Percentiles rank a stretch among this genome's conserved stretches.
Evolutionary conservation across 2,797 vertebrate species (phyloP).

Genomic region (Anas acuta): DNA sequence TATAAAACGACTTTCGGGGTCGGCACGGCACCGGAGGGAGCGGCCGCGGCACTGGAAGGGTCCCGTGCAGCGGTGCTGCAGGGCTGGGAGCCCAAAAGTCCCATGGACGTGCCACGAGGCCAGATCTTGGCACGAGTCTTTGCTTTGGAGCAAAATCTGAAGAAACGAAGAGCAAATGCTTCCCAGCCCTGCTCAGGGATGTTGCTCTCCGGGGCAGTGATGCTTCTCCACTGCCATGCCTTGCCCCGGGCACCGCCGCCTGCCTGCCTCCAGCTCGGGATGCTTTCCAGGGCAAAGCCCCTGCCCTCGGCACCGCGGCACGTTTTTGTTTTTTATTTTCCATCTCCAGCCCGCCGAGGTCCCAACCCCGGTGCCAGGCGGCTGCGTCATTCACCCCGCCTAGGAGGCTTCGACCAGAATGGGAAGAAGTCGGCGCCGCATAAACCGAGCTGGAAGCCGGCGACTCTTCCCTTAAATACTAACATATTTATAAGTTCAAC

Average conservation of each 20-base stretch:
- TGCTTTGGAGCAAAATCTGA: accelerated
- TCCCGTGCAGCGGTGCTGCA: accelerated
- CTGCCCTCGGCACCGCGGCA: background rate
- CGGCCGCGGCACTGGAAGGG: background rate
- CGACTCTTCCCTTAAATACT: slow-evolving; percentile 39
- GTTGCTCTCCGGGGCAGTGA: background rate
- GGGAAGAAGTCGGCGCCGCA: background rate
- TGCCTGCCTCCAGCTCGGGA: background rate
- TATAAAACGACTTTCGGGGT: background rate
- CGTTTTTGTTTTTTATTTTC: background rate
- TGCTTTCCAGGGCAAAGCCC: background rate
- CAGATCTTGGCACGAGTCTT: background rate
- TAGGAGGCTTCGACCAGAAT: background rate
- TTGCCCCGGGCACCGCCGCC: accelerated
- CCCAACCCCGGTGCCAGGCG: background rate
- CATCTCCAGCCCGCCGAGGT: background rate
- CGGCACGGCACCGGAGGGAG: background rate
- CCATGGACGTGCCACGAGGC: accelerated
- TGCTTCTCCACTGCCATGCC: accelerated
- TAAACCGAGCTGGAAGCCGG: background rate
- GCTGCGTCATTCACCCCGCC: background rate
- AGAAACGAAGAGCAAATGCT: background rate
- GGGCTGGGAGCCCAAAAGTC: background rate
- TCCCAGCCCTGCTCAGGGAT: background rate
- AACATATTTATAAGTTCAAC: slow-evolving; percentile 60